Evolutionary conservation across 2,113 vertebrate species (phyloP).

Genomic region (Heterocephalus glaber): DNA sequence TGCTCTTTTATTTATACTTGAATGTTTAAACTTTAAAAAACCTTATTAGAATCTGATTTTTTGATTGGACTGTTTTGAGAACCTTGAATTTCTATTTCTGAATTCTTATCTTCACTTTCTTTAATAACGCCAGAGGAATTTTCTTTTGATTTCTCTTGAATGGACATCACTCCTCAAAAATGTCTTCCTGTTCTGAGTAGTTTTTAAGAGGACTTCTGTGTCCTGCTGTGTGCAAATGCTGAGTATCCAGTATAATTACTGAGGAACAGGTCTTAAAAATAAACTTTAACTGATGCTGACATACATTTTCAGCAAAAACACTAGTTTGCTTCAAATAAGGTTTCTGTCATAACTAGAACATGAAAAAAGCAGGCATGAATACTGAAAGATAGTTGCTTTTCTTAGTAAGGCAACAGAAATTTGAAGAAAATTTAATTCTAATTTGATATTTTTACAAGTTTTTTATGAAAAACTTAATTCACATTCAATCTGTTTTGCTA

Average conservation of each 20-base stretch:
- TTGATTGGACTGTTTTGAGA: conserved; percentile 66
- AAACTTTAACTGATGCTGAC: conserved; percentile 49
- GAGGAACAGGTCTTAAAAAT: conserved; percentile 60
- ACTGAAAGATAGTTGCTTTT: conserved; percentile 63
- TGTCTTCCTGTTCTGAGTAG: conserved; percentile 52
- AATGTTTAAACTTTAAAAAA: too few species aligned
- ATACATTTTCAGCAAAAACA: conserved; percentile 75
- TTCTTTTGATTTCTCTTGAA: conserved; percentile 78
- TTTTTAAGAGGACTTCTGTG: conserved; percentile 37
- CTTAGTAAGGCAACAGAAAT: conserved; percentile 65
- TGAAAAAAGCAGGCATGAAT: conserved; percentile 61
- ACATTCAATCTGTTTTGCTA: conserved; percentile 61
- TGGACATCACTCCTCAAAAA: conserved; percentile 74
- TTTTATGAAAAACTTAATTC: conserved; percentile 76
- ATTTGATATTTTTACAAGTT: conserved; percentile 55
- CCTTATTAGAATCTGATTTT: conserved; percentile 47
- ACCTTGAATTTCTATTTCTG: conserved; percentile 59
- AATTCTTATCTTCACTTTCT: conserved; percentile 61
- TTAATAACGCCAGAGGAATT: conserved; percentile 69
- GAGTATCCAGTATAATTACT: conserved; percentile 69
- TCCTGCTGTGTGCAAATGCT: too few species aligned
- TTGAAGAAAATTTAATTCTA: conserved; percentile 58
- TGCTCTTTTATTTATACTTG: not conserved
- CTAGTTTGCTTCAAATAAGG: conserved; percentile 46
- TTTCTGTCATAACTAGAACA: conserved; percentile 62